A percentile compares a stretch with the other conserved stretches of the same genome.
Conservation (phyloP, 2,888 invertebrate genomes). For the Eupsilia transversa region DNA sequence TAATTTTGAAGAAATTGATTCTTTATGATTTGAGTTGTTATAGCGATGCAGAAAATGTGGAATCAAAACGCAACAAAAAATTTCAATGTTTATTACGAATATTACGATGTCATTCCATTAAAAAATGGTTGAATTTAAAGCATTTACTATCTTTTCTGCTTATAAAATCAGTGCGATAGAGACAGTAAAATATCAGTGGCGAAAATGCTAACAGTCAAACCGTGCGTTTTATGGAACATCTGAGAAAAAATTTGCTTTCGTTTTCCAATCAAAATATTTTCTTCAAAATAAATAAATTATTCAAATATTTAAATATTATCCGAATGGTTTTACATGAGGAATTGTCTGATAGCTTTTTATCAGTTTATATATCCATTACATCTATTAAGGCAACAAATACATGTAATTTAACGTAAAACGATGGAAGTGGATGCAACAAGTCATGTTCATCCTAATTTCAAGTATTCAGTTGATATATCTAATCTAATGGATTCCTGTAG, state of each 20-base stretch:
- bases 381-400: not conserved
- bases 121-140: not conserved
- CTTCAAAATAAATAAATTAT: not conserved
- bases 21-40: not conserved
- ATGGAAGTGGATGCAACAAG: constrained; percentile 57
- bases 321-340: not conserved
- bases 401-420: constrained; percentile 1
- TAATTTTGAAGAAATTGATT: not conserved
- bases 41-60: not conserved
- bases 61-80: constrained; percentile 22
- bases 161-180: not conserved
- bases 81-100: not conserved
- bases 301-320: not conserved
- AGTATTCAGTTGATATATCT: constrained; percentile 28
- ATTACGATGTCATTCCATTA: not conserved
- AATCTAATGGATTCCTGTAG: constrained; percentile 69
- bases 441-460: constrained; percentile 24
- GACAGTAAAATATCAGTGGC: not conserved
- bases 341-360: constrained; percentile 17
- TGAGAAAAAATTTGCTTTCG: constrained; percentile 10
- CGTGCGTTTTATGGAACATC: not conserved
- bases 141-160: too few species aligned
- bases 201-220: not conserved
- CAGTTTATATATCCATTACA: not conserved
- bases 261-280: constrained; percentile 13